Conservation (phyloP, 2,113 vertebrate genomes). For the Pontoporia blainvillei region DNA sequence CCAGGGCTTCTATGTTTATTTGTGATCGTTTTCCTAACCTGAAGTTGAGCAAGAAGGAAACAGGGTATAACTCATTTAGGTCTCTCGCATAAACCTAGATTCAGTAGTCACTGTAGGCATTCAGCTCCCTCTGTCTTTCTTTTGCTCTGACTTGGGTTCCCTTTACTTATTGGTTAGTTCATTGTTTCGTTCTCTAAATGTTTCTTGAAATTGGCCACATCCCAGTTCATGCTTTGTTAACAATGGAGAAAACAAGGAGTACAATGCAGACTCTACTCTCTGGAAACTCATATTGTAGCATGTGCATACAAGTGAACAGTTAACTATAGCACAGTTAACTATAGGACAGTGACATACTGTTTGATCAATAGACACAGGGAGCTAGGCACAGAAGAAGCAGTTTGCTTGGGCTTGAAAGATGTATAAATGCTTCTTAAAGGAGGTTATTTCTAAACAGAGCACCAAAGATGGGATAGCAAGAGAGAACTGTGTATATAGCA, state of each 20-base stretch:
- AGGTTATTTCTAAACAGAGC: background rate
- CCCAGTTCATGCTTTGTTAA: background rate
- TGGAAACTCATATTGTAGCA: background rate
- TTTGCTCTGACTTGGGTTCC: background rate
- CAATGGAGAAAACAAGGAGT: background rate
- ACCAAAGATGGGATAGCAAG: background rate
- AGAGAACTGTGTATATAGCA: background rate
- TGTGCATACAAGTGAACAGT: background rate
- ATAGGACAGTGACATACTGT: accelerated
- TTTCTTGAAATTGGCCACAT: background rate
- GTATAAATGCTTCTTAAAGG: background rate
- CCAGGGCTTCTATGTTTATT: background rate
- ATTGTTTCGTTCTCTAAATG: background rate
- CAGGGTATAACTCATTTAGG: background rate
- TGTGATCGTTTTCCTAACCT: background rate
- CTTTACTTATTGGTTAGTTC: background rate
- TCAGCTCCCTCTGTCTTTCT: background rate
- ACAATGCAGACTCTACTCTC: background rate
- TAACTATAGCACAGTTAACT: accelerated
- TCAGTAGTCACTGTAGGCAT: background rate
- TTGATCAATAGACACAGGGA: background rate
- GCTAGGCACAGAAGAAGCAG: background rate
- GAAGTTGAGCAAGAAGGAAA: background rate
- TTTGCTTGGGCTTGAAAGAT: background rate
- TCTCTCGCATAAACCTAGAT: background rate